Evolutionary conservation across 2,797 vertebrate species (phyloP).

Genomic region (Eospalax fontanierii): DNA sequence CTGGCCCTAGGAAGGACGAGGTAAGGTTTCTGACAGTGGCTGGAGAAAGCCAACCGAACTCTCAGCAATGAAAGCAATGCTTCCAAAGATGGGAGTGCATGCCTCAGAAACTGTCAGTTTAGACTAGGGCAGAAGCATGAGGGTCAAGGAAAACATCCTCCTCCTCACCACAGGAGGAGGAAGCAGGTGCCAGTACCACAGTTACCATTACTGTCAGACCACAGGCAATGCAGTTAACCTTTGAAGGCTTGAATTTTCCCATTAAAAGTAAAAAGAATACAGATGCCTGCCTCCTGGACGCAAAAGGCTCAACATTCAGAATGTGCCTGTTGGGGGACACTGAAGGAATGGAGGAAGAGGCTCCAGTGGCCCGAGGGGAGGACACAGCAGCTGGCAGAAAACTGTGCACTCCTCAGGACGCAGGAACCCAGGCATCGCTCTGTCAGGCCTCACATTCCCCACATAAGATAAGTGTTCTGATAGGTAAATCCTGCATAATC

Average conservation of each 20-base stretch:
- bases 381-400: neutral
- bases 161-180: neutral
- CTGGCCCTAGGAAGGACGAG: neutral
- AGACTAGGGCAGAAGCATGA: neutral
- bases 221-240: neutral
- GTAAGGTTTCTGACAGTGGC: neutral
- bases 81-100: neutral
- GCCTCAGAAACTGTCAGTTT: neutral
- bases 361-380: too few relatives aligned
- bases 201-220: neutral
- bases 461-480: neutral
- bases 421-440: fast-evolving
- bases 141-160: neutral
- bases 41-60: neutral
- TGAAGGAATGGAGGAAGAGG: neutral
- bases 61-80: neutral
- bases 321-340: fast-evolving
- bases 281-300: conserved; percentile 30
- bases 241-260: conserved; percentile 1
- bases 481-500: neutral
- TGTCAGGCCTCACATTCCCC: neutral
- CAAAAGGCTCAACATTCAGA: neutral
- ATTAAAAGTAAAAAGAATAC: neutral
- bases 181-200: too few relatives aligned
- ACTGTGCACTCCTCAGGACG: neutral